phyloP scores from a whole-genome alignment of 2,797 vertebrate genomes.

The Pyrocephalus nanus region DNA sequence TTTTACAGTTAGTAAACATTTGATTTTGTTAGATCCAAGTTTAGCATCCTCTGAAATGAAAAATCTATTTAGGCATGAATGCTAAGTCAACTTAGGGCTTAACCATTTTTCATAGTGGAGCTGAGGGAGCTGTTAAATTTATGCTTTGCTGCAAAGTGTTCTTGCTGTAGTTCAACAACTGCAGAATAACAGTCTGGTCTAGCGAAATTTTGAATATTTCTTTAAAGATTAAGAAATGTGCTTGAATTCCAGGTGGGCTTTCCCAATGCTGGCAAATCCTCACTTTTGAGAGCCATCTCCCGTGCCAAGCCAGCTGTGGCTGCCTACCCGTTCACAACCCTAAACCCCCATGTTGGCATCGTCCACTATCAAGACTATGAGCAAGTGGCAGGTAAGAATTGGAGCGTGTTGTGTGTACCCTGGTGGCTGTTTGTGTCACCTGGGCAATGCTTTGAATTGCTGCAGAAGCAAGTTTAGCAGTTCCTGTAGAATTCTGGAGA shows the following conservation, averaged over 20 bases:
- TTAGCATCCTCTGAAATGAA: background rate
- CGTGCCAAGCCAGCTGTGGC: slow-evolving; percentile 91
- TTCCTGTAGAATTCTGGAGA: background rate
- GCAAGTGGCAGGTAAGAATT: slow-evolving; percentile 87
- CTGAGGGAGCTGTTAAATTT: background rate
- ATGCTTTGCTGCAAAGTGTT: background rate
- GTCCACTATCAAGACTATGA: slow-evolving; percentile 88
- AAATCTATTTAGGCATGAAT: background rate
- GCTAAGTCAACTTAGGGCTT: background rate
- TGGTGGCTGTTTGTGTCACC: background rate
- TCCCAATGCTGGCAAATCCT: slow-evolving; percentile 97
- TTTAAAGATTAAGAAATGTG: background rate
- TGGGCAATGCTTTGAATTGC: background rate
- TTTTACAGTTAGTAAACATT: background rate
- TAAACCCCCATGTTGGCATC: slow-evolving; percentile 92
- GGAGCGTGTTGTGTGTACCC: background rate
- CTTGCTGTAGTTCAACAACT: background rate
- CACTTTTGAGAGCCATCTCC: slow-evolving; percentile 89
- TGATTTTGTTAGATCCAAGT: background rate
- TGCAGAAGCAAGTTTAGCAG: background rate
- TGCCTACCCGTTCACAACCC: slow-evolving; percentile 93
- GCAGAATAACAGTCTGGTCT: background rate
- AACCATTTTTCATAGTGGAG: background rate
- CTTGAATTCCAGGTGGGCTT: slow-evolving; percentile 87
- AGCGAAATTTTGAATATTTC: background rate